Base-by-base conservation (phyloP, 2,113 vertebrate species). In the Megaceryle torquata region DNA sequence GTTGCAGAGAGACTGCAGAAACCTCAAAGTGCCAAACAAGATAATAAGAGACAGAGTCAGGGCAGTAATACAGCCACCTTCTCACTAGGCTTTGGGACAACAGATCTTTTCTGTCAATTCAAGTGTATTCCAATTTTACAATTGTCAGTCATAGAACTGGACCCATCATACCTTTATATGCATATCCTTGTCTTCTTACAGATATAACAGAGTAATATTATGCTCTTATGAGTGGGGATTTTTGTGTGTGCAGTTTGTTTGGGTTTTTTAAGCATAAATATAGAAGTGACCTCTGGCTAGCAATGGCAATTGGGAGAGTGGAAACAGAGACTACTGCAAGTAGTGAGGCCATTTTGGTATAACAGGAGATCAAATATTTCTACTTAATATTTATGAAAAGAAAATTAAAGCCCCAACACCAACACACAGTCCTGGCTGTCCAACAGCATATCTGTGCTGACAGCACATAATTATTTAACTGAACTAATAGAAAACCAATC, bases 201-300 rank as follows among this genome's bases (percentile, higher is more conserved):
- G 35, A 21, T 46, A 13, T 37, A 64, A 65, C 15, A 71, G 69
- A 59, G 59, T n/a, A 44, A 31, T 26, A n/a, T 43, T 43, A 19
- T 26, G 19, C 5, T 50, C 1, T 53, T 35, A 19, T 3, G 22
- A 65, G 14, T 10, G 6, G 4, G 6, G 5, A 0, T 0, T 2
- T 51, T 24, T 50, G 4, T 79, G 22, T 13, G 28, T 11, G 6
- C 13, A 14, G 6, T 53, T 33, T 65, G 13, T 22, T 25, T 37
- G 21, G 9, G 13, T 2, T 54, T 64, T 69, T 43, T 6, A 31
- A 87, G 80, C 7, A 41, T 63, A 83, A 88, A 86, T 50, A 10
- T 15, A 59, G 31, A 81, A 53, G 6, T 53, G 22, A 76, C 11
- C 57, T 88, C 48, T 88, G 48, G 22, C 7, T 57, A 28, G 6